These are phyloP conservation scores for Monodelphis domestica DNA, from an alignment of 2,797 vertebrate species.

Conservation along the genomic window DNA sequence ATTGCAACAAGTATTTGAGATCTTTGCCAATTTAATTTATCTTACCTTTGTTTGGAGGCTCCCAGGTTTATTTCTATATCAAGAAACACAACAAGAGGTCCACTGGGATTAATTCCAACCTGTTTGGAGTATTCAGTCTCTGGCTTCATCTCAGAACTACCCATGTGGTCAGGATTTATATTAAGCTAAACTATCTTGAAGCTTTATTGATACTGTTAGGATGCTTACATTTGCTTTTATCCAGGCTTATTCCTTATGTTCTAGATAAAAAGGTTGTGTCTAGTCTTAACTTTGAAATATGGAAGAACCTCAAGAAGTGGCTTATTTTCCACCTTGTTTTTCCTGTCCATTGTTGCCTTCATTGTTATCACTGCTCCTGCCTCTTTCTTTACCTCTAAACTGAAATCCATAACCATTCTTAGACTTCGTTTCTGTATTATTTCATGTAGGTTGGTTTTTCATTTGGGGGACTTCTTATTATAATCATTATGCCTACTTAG, in stretches of 20 bases:
- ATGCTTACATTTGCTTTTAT: rapidly evolving
- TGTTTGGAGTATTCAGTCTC: background rate
- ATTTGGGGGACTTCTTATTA: background rate
- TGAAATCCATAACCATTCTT: background rate
- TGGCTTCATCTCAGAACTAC: background rate
- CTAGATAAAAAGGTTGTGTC: background rate
- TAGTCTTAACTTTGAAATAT: background rate
- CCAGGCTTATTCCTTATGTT: background rate
- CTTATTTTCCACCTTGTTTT: background rate
- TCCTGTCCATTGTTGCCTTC: background rate
- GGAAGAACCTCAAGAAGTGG: background rate
- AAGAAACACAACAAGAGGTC: background rate
- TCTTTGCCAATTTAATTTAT: background rate
- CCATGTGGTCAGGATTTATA: background rate
- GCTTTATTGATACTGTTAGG: background rate
- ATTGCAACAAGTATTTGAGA: background rate
- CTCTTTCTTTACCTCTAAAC: background rate
- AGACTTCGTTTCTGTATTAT: background rate
- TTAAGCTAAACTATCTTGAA: background rate
- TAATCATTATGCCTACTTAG: background rate
- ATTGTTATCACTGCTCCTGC: constrained; percentile 5
- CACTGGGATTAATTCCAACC: background rate
- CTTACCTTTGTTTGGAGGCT: constrained; percentile 15
- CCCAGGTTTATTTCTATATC: background rate
- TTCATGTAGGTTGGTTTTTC: background rate